Percentiles rank a stretch among this genome's conserved stretches.
Evolutionary conservation across 2,888 invertebrate species (phyloP).

Genomic region (Catocala fraxini): DNA sequence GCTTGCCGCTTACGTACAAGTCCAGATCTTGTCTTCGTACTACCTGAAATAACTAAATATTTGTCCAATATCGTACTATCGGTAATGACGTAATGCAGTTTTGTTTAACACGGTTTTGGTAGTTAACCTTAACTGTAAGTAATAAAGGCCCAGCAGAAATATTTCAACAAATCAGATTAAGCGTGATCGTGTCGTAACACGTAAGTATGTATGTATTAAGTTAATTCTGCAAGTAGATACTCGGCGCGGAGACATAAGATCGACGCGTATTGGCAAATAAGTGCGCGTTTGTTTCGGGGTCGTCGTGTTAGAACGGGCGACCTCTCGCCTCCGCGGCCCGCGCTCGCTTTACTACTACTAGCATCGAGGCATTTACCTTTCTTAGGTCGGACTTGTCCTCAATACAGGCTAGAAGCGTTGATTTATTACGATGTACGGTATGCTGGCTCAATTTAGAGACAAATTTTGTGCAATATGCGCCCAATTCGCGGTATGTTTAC

Average conservation of each 20-base stretch:
- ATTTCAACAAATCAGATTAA: constrained; percentile 41
- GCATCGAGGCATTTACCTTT: constrained; percentile 86
- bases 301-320: constrained; percentile 80
- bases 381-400: constrained; percentile 85
- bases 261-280: constrained; percentile 77
- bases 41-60: constrained; percentile 29
- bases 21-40: constrained; percentile 33
- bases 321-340: constrained; percentile 75
- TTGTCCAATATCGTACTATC: constrained; percentile 37
- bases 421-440: constrained; percentile 82
- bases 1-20: constrained; percentile 17
- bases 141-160: constrained; percentile 26
- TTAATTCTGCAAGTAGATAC: constrained; percentile 41
- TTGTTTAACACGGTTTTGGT: constrained; percentile 34
- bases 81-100: constrained; percentile 42
- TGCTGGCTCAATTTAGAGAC: constrained; percentile 75
- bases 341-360: constrained; percentile 71
- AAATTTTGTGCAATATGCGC: constrained; percentile 78
- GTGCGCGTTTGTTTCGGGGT: constrained; percentile 81
- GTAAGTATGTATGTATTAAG: constrained; percentile 41
- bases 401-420: constrained; percentile 79
- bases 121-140: constrained; percentile 39
- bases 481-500: constrained; percentile 58
- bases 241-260: constrained; percentile 46
- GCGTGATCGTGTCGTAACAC: constrained; percentile 31